These are phyloP conservation scores for Chiloscyllium punctatum DNA, from an alignment of 2,797 vertebrate genomes.

Conservation along the genomic window DNA sequence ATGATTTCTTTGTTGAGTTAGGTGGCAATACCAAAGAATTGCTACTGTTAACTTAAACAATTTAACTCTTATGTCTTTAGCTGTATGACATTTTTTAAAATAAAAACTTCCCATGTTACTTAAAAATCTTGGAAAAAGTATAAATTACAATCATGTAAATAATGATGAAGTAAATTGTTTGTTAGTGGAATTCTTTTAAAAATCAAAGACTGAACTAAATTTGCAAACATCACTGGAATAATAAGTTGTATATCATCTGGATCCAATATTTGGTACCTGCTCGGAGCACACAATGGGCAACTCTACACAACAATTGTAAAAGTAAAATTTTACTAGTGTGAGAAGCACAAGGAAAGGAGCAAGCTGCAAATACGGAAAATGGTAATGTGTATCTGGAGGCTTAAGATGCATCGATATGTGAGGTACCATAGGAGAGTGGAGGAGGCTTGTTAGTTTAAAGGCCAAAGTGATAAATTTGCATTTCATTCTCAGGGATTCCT, in stretches of 20 bases:
- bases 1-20: neutral
- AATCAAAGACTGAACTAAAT: neutral
- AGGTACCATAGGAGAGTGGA: neutral
- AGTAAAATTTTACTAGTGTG: neutral
- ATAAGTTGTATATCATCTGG: neutral
- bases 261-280: neutral
- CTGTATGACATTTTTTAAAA: neutral
- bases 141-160: neutral
- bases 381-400: neutral
- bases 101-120: neutral
- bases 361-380: neutral
- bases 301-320: neutral
- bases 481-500: neutral
- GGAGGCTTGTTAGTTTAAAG: neutral
- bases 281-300: neutral
- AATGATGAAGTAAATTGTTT: neutral
- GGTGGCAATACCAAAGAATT: neutral
- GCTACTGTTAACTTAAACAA: neutral
- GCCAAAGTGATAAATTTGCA: neutral
- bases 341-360: neutral
- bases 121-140: neutral
- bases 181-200: neutral
- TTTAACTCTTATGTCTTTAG: neutral
- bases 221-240: neutral
- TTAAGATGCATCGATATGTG: neutral